Evolutionary conservation across 2,113 vertebrate species (phyloP), one percentile per base, ranked within the genome.

Genomic region (Camelus bactrianus): DNA sequence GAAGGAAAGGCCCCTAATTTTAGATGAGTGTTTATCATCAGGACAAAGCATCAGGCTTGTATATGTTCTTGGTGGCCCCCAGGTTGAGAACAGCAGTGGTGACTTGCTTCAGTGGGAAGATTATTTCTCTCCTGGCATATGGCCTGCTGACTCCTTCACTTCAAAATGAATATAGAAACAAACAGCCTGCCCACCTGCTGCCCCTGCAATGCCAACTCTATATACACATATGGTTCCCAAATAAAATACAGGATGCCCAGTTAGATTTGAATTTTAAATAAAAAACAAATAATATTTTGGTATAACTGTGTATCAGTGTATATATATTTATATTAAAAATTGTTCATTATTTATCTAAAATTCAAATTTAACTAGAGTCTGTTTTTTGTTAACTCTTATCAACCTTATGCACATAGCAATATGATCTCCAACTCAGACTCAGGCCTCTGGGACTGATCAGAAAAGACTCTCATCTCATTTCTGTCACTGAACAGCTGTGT

Each of bases 211-310:
- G 77, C 26, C 81, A 81, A 87, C 19, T 86, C 32, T 35, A 54
- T 16, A 16, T 70, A 70, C 22, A 73, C 24, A 75, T 77, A 91
- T 60, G 42, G 7, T 58, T 85, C 7, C 65, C 79, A 11, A 79
- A 93, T 69, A 69, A 80, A 88, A 38, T 76, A 52, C 8, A 92
- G 48, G 17, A 65, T 83, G 22, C 65, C 62, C 22, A 70, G 35
- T 56, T 65, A 70, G n/a, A 82, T 88, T 79, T 73, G 22, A 81
- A 93, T 93, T 91, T 93, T 60, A 87, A 24, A 54, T 73, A 65
- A 93, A 91, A 5, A 69, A 1, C 64, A 42, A 46, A 58, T 89
- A 50, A 22, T 48, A 20, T 56, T 91, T 88, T 94, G 13, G 14
- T 62, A 42, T 69, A 58, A 81, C 42, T 77, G 42, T 89, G 46